Conservation (phyloP, 2,888 invertebrate species). For the Meteorus cinctellus region DNA sequence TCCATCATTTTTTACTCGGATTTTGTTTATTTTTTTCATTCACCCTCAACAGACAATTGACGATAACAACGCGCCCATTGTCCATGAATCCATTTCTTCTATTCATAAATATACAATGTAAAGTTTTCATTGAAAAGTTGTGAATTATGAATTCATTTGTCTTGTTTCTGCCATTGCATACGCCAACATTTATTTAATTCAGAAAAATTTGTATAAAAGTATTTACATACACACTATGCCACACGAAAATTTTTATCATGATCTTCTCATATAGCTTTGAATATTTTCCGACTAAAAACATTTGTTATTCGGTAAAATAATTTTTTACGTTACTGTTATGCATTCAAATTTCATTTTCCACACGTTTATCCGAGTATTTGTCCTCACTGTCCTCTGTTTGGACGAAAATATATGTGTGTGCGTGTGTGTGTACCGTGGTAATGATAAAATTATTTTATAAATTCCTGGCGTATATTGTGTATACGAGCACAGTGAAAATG, state of each 20-base stretch:
- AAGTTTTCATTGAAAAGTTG: not conserved
- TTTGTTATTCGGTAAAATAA: no score
- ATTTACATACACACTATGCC: no score
- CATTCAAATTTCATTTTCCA: not conserved
- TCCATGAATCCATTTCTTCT: not conserved
- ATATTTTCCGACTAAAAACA: no score
- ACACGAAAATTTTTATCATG: no score
- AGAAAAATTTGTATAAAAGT: no score
- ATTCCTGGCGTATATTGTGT: not conserved
- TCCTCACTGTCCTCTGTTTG: not conserved
- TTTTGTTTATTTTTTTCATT: not conserved
- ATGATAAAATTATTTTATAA: conserved; percentile 20
- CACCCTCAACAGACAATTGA: not conserved
- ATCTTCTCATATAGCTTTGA: no score
- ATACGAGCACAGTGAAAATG: not conserved
- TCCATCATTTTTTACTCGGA: not conserved
- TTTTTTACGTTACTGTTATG: not conserved
- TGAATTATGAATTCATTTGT: no score
- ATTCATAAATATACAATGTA: not conserved
- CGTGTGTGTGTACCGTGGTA: not conserved
- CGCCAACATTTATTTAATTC: no score
- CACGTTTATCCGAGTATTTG: not conserved
- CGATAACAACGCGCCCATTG: not conserved
- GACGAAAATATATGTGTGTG: not conserved
- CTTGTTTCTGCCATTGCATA: no score